A percentile compares a stretch with the other conserved stretches of the same genome.
Evolutionary conservation across 2,888 invertebrate species (phyloP).

Genomic region (Neria commutata): DNA sequence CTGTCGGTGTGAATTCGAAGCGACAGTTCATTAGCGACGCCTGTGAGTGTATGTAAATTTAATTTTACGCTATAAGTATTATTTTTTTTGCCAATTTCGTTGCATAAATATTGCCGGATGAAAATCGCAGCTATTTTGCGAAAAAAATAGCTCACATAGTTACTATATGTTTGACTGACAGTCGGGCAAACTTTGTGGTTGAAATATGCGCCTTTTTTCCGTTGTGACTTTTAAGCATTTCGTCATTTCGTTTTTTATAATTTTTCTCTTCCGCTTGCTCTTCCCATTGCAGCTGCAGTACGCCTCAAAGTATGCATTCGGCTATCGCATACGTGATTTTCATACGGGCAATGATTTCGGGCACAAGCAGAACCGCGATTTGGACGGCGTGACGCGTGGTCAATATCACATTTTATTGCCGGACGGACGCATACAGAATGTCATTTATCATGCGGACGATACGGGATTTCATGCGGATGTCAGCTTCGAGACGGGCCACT

Average conservation of each 20-base stretch:
- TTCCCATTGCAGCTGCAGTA: constrained; percentile 65
- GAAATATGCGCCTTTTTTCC: too few relatives aligned
- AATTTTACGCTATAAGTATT: too few relatives aligned
- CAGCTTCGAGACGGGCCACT: constrained; percentile 65
- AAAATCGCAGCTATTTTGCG: too few relatives aligned
- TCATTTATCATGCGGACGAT: constrained; percentile 77
- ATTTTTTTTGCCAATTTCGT: too few relatives aligned
- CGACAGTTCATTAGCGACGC: too few relatives aligned
- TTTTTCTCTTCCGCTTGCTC: constrained; percentile 14
- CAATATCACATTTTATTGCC: constrained; percentile 80
- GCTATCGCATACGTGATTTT: constrained; percentile 76
- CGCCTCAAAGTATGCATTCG: constrained; percentile 70
- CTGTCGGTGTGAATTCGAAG: too few relatives aligned
- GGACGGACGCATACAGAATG: constrained; percentile 79
- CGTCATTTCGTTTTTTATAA: constrained; percentile 7
- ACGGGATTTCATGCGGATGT: constrained; percentile 80
- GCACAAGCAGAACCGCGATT: constrained; percentile 73
- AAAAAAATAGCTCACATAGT: too few relatives aligned
- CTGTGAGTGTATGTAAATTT: too few relatives aligned
- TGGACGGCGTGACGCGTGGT: constrained; percentile 72
- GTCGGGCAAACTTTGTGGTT: too few relatives aligned
- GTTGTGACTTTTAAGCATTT: constrained; percentile 18
- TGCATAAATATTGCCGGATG: too few relatives aligned
- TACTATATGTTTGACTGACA: too few relatives aligned
- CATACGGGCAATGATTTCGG: constrained; percentile 78